A percentile compares a stretch with the other conserved stretches of the same genome.
These are phyloP conservation scores for Drosophila rufa DNA, from an alignment of 1,140 invertebrate species.

Conservation along the genomic window DNA sequence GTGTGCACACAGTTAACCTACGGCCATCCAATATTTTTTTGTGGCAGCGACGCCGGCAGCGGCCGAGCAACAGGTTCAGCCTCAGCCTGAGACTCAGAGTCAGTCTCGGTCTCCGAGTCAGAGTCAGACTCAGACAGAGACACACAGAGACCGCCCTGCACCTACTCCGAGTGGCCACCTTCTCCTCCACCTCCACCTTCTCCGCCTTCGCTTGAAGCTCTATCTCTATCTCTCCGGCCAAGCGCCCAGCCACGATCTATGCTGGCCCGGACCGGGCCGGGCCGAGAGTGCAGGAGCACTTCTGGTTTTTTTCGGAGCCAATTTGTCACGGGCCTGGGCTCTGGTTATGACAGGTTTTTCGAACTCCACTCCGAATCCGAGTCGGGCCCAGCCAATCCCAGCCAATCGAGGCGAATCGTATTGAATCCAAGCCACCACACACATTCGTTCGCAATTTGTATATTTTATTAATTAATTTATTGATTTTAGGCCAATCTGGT, in stretches of 20 bases:
- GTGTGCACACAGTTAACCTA: constrained; percentile 80
- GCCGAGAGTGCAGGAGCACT: constrained; percentile 55
- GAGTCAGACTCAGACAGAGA: no score
- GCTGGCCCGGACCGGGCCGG: constrained; percentile 13
- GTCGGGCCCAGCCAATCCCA: constrained; percentile 1
- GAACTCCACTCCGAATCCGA: constrained; percentile 21
- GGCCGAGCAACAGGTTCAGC: constrained; percentile 63
- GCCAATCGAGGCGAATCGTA: constrained; percentile 1
- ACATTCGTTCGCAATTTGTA: constrained; percentile 48
- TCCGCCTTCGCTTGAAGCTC: constrained; percentile 16
- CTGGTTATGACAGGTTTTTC: constrained; percentile 74
- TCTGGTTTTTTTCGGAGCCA: constrained; percentile 59
- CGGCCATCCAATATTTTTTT: constrained; percentile 74
- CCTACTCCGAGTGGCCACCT: constrained; percentile 17
- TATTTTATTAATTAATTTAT: constrained; percentile 68
- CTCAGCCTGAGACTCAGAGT: neutral
- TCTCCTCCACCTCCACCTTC: neutral
- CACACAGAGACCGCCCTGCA: constrained; percentile 20
- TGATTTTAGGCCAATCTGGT: constrained; percentile 58
- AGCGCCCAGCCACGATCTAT: constrained; percentile 35
- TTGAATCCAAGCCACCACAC: constrained; percentile 21
- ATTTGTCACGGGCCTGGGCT: constrained; percentile 61
- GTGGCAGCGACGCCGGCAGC: constrained; percentile 48
- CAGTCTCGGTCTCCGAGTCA: no score
- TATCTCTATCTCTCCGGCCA: constrained; percentile 16